Evolutionary conservation across 2,113 vertebrate genomes (phyloP), one percentile per base, ranked within the genome.

Genomic region (Tyto alba): DNA sequence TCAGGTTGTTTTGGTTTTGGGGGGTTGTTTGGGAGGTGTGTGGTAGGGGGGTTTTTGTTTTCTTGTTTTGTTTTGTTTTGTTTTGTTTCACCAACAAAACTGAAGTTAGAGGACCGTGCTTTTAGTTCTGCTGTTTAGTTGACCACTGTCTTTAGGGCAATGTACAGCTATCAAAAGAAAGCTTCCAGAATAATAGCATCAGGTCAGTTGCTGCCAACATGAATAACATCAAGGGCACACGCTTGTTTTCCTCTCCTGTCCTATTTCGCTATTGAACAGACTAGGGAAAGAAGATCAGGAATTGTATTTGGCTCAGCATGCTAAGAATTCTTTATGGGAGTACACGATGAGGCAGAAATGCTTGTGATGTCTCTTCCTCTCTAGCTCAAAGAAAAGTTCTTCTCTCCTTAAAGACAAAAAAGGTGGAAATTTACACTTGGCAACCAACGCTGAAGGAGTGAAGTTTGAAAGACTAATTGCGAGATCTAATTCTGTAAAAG

Each of bases 171-270:
- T 88, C 66, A 76, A 47, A 82, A 92, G 83, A 90, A 84, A 87
- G 29, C 48, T 85, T 89, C 73, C 48, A 76, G 86, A 93, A 74
- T 77, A 89, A 87, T 50, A 68, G 14, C 53, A 66, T 64, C 38
- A 78, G 84, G 53, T 95, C 92, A 89, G 40, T 73, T 73, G 62
- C 95, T 96, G 92, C 86, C 95, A 96, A 89, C 73, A 53, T 92
- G 80, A 95, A 95, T 95, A 95, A 96, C 71, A 73, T 95, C 95
- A 97, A 92, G 92, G 73, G 48, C 77, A 48, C 5, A 30, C 38
- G 36, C 63, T 96, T 92, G 73, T 67, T 87, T 95, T 90, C 47
- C 56, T 87, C 72, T 55, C 64, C 67, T 83, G 38, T 64, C 56
- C 88, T 89, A 23, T 43, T 89, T 82, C 60, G 40, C 60, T 92